phyloP scores from a whole-genome alignment of 2,888 invertebrate genomes.

The Magallana nippona region DNA sequence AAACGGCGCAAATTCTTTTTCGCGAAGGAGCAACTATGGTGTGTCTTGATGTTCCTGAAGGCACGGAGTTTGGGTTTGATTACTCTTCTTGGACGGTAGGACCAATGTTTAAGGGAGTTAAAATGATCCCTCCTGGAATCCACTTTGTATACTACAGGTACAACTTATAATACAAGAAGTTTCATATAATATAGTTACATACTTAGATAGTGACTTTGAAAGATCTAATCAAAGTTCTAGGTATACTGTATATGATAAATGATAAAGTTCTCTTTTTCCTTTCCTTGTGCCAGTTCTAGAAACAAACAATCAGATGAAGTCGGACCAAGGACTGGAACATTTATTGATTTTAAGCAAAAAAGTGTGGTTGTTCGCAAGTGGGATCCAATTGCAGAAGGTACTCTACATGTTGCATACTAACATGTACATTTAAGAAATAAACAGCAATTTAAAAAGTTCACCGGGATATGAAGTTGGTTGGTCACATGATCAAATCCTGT shows the following conservation, averaged over 20 bases:
- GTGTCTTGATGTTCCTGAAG: slow-evolving; percentile 90
- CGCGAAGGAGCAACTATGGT: slow-evolving; percentile 91
- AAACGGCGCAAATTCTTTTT: slow-evolving; percentile 87
- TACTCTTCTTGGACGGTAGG: slow-evolving; percentile 93
- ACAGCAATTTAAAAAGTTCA: no score
- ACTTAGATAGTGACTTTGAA: no score
- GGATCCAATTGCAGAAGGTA: slow-evolving; percentile 89
- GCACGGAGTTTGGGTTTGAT: slow-evolving; percentile 98
- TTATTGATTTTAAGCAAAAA: slow-evolving; percentile 89
- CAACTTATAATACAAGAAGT: slow-evolving; percentile 44
- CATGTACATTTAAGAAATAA: no score
- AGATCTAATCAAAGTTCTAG: no score
- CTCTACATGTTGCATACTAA: slow-evolving; percentile 64
- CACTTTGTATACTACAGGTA: slow-evolving; percentile 94
- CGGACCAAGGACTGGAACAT: slow-evolving; percentile 90
- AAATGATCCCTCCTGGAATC: slow-evolving; percentile 98
- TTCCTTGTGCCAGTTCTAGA: slow-evolving; percentile 79
- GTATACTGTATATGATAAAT: no score
- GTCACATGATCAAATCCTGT: no score
- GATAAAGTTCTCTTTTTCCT: not conserved
- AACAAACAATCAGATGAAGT: slow-evolving; percentile 82
- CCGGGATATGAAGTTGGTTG: no score
- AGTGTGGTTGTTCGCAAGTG: slow-evolving; percentile 94
- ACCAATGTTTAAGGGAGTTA: slow-evolving; percentile 94
- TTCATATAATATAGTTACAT: not conserved